phyloP scores from a whole-genome alignment of 1,140 invertebrate genomes.

The Archivesica marissinica region DNA sequence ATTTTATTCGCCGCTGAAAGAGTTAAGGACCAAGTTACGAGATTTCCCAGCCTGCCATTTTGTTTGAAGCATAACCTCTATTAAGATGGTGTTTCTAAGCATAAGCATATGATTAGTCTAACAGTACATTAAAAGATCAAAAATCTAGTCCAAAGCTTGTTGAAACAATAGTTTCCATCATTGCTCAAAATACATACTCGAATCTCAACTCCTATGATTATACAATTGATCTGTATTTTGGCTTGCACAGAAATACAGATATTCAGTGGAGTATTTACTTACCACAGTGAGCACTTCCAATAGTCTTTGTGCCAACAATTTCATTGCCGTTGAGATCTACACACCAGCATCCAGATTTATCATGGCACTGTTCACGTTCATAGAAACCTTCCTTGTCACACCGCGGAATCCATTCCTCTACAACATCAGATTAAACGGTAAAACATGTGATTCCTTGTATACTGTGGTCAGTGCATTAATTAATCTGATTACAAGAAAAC shows the following conservation, averaged over 20 bases:
- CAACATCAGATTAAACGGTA: too few relatives aligned
- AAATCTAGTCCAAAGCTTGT: background rate
- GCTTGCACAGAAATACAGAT: too few relatives aligned
- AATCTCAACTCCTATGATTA: background rate
- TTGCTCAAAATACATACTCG: background rate
- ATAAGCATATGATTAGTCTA: background rate
- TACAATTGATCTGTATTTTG: background rate
- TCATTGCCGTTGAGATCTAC: slow-evolving; percentile 96
- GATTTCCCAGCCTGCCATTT: too few relatives aligned
- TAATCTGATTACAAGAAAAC: too few relatives aligned
- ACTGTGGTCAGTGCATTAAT: too few relatives aligned
- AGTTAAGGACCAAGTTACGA: too few relatives aligned
- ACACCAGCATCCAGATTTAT: slow-evolving; percentile 93
- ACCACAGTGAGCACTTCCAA: slow-evolving; percentile 94
- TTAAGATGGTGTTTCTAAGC: background rate
- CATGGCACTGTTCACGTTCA: slow-evolving; percentile 93
- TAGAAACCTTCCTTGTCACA: slow-evolving; percentile 95
- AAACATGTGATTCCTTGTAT: too few relatives aligned
- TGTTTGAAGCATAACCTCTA: too few relatives aligned
- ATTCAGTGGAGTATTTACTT: slow-evolving; percentile 84
- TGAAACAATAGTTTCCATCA: background rate
- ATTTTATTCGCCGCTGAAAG: too few relatives aligned
- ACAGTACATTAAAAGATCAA: background rate
- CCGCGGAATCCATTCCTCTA: slow-evolving; percentile 91
- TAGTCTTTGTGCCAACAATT: slow-evolving; percentile 91